Conservation (phyloP, 2,113 vertebrate genomes). For the Clupea harengus region DNA sequence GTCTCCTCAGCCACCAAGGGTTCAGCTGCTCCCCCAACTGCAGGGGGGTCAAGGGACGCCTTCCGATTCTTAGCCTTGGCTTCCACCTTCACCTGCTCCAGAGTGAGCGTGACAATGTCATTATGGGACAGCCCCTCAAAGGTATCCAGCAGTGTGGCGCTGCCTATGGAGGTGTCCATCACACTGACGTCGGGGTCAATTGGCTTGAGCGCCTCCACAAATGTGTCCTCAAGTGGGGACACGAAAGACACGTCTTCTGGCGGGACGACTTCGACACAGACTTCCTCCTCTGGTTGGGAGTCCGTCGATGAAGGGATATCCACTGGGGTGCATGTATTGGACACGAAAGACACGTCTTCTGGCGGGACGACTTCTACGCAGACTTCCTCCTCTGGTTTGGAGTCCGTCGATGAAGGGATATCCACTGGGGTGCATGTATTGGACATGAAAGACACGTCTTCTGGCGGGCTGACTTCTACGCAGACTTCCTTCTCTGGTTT, state of each 20-base stretch:
- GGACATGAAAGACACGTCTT: too few species aligned
- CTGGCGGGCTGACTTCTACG: too few species aligned
- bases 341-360: constrained; percentile 14
- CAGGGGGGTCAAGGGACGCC: too few species aligned
- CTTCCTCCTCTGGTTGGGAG: too few species aligned
- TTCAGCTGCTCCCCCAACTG: too few species aligned
- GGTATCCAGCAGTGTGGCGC: constrained; percentile 52
- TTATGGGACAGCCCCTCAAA: constrained; percentile 65
- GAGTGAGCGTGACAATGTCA: constrained; percentile 72
- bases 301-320: too few species aligned
- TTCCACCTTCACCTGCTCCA: constrained; percentile 66
- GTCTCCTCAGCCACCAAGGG: background rate
- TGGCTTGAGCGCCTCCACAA: constrained; percentile 44
- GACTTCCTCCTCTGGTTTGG: background rate
- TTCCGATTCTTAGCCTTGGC: too few species aligned
- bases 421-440: too few species aligned
- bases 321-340: too few species aligned
- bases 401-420: too few species aligned
- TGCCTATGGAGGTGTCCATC: constrained; percentile 59
- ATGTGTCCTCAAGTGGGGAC: constrained; percentile 33
- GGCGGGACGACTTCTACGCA: background rate
- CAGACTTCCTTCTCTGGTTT: too few species aligned
- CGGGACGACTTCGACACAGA: too few species aligned
- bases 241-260: constrained; percentile 29
- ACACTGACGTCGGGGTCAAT: constrained; percentile 16